Conservation (phyloP, 1,140 invertebrate species). For the Leucophenga varia region DNA sequence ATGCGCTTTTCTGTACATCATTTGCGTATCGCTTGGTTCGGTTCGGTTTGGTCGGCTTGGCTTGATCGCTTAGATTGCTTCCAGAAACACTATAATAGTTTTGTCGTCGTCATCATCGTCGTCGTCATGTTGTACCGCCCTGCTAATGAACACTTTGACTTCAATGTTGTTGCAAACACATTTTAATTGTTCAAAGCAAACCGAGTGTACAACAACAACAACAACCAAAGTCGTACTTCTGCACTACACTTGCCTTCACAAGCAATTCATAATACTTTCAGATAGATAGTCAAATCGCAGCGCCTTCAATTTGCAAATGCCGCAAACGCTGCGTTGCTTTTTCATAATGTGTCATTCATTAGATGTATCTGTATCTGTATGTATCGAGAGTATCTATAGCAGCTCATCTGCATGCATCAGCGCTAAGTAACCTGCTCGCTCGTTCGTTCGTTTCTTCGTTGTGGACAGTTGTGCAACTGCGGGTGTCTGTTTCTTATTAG, state of each 20-base stretch:
- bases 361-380: conserved; percentile 2
- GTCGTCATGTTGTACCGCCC: not conserved
- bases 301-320: conserved; percentile 34
- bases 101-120: too few relatives aligned
- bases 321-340: conserved; percentile 11
- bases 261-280: too few relatives aligned
- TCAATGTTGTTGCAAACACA: conserved; percentile 18
- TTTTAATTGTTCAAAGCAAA: conserved; percentile 53
- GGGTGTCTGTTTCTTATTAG: conserved; percentile 53
- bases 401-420: conserved; percentile 45
- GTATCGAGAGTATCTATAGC: conserved; percentile 29
- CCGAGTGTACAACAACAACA: too few relatives aligned
- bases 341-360: conserved; percentile 27
- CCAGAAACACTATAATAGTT: too few relatives aligned
- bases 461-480: conserved; percentile 19
- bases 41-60: too few relatives aligned
- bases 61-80: too few relatives aligned
- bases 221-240: too few relatives aligned
- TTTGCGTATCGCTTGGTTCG: conserved; percentile 36
- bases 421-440: too few relatives aligned
- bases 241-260: conserved; percentile 2
- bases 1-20: conserved; percentile 42
- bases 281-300: conserved; percentile 36
- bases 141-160: conserved; percentile 11
- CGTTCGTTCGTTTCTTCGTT: too few relatives aligned